Conservation (phyloP, 2,113 vertebrate genomes). For the Plectropomus leopardus region DNA sequence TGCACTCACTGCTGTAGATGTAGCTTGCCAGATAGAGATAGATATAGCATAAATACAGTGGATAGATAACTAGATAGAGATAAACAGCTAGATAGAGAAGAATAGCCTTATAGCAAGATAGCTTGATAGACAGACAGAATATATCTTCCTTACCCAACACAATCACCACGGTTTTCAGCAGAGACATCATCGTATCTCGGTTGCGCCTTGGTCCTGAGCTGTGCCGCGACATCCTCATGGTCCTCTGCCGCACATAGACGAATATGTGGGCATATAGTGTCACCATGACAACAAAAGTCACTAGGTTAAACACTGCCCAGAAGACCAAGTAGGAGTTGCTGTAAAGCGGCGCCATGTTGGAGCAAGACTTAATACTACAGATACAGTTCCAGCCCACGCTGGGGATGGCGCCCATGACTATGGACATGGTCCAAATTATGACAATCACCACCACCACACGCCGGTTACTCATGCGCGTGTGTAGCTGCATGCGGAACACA, state of each 20-base stretch:
- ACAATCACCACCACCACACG: slow-evolving; percentile 97
- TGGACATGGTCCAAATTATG: slow-evolving; percentile 99
- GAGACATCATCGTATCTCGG: slow-evolving; percentile 99
- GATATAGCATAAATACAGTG: not conserved
- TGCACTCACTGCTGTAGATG: slow-evolving; percentile 19
- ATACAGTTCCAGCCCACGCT: slow-evolving; percentile 99
- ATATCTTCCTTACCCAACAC: slow-evolving; percentile 91
- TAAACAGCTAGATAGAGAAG: not conserved
- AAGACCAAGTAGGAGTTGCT: slow-evolving; percentile 98
- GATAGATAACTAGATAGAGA: not conserved
- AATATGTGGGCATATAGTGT: slow-evolving; percentile 99
- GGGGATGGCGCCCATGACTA: slow-evolving; percentile 97
- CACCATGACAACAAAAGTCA: slow-evolving; percentile 99
- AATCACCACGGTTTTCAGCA: slow-evolving; percentile 98
- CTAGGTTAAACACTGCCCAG: slow-evolving; percentile 98
- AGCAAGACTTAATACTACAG: slow-evolving; percentile 92
- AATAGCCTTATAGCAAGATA: not conserved
- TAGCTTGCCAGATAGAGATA: too few species aligned
- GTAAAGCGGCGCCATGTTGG: slow-evolving; percentile 99
- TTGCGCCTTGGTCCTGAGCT: slow-evolving; percentile 96
- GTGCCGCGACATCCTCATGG: slow-evolving; percentile 99
- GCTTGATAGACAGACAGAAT: not conserved
- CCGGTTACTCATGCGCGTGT: slow-evolving; percentile 98
- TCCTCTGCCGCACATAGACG: slow-evolving; percentile 97
- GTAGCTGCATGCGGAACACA: slow-evolving; percentile 98